Percentiles rank a stretch among this genome's conserved stretches.
These are phyloP conservation scores for Lucifuga dentata DNA, from an alignment of 2,113 vertebrate species.

Conservation along the genomic window DNA sequence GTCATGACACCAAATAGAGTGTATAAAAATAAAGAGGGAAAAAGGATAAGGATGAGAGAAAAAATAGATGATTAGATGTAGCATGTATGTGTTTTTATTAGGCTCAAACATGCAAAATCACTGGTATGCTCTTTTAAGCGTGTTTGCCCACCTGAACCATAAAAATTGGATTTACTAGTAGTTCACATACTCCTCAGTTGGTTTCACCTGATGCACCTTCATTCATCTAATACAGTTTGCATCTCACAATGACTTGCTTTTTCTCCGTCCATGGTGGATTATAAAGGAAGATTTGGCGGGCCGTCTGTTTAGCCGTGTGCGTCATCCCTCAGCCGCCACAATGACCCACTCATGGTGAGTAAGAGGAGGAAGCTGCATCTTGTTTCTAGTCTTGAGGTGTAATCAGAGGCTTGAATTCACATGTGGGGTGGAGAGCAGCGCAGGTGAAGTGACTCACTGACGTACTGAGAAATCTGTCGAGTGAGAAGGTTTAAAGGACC, in stretches of 20 bases:
- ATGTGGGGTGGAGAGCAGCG: background rate
- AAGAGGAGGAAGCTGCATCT: slow-evolving; percentile 34
- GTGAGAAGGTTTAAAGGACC: background rate
- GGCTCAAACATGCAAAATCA: too few relatives aligned
- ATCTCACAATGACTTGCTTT: slow-evolving; percentile 10
- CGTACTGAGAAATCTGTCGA: slow-evolving; percentile 1
- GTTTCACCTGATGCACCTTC: background rate
- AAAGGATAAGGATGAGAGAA: background rate
- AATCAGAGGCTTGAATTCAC: slow-evolving; percentile 1
- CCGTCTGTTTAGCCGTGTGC: background rate
- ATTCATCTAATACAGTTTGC: background rate
- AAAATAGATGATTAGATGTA: too few relatives aligned
- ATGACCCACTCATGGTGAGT: slow-evolving; percentile 21
- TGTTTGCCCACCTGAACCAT: too few relatives aligned
- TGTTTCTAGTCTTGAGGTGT: background rate
- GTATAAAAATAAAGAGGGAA: too few relatives aligned
- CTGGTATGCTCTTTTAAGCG: too few relatives aligned
- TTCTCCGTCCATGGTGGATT: background rate
- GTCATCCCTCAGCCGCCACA: slow-evolving; percentile 9
- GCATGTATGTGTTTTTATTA: too few relatives aligned
- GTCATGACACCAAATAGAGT: too few relatives aligned
- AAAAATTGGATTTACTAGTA: too few relatives aligned
- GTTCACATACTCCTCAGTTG: slow-evolving; percentile 1
- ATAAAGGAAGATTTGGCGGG: background rate
- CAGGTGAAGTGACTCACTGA: background rate